Conservation (phyloP, 2,888 invertebrate genomes). For the Aporophyla nigra region DNA sequence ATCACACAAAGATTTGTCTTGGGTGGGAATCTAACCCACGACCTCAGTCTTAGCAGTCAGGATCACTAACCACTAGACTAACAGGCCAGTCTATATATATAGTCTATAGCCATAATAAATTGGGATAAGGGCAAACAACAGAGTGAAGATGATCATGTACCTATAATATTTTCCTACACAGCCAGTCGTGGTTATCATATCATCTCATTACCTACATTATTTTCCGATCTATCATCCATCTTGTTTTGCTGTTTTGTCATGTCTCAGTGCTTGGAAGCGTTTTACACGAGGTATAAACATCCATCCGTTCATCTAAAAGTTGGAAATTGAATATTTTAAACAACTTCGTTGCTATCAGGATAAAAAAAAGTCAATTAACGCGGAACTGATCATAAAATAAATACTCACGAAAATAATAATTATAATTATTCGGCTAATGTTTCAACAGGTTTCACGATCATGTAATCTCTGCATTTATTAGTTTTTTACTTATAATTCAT, state of each 20-base stretch:
- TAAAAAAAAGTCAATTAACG: conserved; percentile 61
- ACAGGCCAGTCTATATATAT: too few species aligned
- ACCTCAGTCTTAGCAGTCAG: too few species aligned
- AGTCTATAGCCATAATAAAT: too few species aligned
- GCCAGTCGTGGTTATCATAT: neutral
- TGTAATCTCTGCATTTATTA: conserved; percentile 53
- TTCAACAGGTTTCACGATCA: conserved; percentile 49
- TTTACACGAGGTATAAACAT: neutral
- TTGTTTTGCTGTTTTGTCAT: neutral
- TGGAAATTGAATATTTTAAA: neutral
- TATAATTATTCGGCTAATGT: conserved; percentile 46
- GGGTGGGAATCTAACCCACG: too few species aligned
- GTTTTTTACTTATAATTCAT: conserved; percentile 29
- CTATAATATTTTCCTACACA: neutral
- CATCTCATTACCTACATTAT: neutral
- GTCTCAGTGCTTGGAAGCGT: neutral
- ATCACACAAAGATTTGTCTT: too few species aligned
- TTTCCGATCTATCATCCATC: too few species aligned
- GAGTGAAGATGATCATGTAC: too few species aligned
- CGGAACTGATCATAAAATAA: conserved; percentile 45
- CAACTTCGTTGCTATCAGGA: neutral
- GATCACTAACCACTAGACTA: too few species aligned
- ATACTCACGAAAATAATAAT: conserved; percentile 47
- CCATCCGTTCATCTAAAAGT: neutral
- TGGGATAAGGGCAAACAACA: too few species aligned